Conservation (phyloP, 2,888 invertebrate genomes). For the Seira ritae region DNA sequence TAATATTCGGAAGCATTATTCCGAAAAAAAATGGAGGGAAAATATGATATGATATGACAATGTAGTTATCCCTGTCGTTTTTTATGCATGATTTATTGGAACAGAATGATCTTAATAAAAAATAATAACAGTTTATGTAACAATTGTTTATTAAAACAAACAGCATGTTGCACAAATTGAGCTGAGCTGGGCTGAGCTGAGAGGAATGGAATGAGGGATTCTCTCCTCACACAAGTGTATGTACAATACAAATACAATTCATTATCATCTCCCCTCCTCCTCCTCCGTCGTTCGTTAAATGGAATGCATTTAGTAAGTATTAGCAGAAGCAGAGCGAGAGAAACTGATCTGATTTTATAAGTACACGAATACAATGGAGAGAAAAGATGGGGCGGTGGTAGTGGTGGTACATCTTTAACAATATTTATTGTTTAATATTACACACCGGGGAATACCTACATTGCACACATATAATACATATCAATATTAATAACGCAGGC, state of each 20-base stretch:
- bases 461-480: neutral
- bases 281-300: no score
- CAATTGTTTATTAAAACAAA: constrained; percentile 44
- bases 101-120: constrained; percentile 26
- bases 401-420: constrained; percentile 32
- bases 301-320: neutral
- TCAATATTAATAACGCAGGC: neutral
- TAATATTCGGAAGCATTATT: no score
- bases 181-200: constrained; percentile 12
- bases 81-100: constrained; percentile 9
- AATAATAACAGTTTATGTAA: constrained; percentile 44
- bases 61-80: neutral
- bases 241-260: no score
- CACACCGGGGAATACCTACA: constrained; percentile 28
- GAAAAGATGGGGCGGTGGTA: constrained; percentile 3
- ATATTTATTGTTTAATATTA: constrained; percentile 58
- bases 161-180: constrained; percentile 31
- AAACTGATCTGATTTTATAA: constrained; percentile 27
- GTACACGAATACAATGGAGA: neutral
- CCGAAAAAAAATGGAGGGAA: no score
- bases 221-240: neutral
- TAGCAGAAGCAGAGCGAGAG: neutral
- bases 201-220: neutral
- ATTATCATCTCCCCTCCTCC: constrained; percentile 5
- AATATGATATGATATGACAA: no score